Evolutionary conservation across 2,113 vertebrate species (phyloP), one percentile per base, ranked within the genome.

Genomic region (Bucco capensis): DNA sequence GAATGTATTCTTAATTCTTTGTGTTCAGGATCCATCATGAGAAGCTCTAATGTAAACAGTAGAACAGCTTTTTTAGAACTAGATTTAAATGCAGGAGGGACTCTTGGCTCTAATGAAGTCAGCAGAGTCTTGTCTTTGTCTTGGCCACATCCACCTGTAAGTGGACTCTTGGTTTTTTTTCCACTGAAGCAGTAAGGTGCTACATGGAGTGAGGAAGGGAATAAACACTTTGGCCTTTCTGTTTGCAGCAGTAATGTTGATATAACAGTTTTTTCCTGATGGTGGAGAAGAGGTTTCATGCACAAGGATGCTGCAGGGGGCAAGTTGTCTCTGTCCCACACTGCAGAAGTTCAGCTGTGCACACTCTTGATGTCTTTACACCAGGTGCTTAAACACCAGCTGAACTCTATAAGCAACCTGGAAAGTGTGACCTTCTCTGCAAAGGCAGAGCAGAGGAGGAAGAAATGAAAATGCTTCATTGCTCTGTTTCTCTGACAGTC

Each of bases 1-100:
- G 47, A 88, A 65, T 28, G 9, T 50, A 27, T 71, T 75, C 65
- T 37, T 24, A 44, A 53, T 50, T 69, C 27, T 70, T 81, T 78
- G 4, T 62, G 38, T 62, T 76, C 1, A 1, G 23, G 8, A 65
- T 70, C 21, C 0, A 0, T 50, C 14, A 58, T 6, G 23, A 82
- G 66, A 87, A 72, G 44, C 37, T 85, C 58, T 38, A 66, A 27
- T 0, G 8, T 23, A 65, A 62, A 44, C 14, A 76, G 37, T 7
- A 62, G 30, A 64, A 50, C 40, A 84, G 31, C 12, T 49, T 69
- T 89, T 60, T 42, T 40, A 75, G 49, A 21, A 47, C 27, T 7
- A 66, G 23, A 4, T 54, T 91, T 61, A 94, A 84, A 49, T 38
- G 50, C 31, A 70, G 33, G 49, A 91, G n/a, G 14, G 30, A 72